Evolutionary conservation across 2,797 vertebrate species (phyloP).

Genomic region (Amphiprion clarkii): DNA sequence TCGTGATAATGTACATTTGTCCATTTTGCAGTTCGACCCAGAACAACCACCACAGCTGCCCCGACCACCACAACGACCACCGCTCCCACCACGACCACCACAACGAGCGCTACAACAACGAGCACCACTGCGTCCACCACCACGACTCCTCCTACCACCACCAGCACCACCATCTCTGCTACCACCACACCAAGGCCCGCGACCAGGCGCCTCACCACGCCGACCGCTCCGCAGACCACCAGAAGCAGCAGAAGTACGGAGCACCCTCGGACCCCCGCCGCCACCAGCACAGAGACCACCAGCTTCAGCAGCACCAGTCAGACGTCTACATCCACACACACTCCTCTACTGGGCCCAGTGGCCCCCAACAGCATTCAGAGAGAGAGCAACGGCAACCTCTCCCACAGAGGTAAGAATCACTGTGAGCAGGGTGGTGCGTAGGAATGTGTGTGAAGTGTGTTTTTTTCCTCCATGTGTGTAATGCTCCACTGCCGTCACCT

Average conservation of each 20-base stretch:
- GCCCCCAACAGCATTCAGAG: constrained; percentile 85
- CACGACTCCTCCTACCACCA: constrained; percentile 47
- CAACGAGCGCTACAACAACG: constrained; percentile 32
- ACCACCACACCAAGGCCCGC: constrained; percentile 55
- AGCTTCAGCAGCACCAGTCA: constrained; percentile 56
- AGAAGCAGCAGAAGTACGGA: constrained; percentile 67
- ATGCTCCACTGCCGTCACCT: constrained; percentile 22
- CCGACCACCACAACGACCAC: constrained; percentile 38
- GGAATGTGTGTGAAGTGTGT: constrained; percentile 25
- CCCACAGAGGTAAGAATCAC: constrained; percentile 91
- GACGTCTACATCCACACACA: constrained; percentile 75
- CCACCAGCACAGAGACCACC: constrained; percentile 56
- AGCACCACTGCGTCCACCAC: constrained; percentile 38
- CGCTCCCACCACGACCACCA: constrained; percentile 40
- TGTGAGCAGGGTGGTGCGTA: background rate
- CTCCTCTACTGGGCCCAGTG: constrained; percentile 49
- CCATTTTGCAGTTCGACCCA: constrained; percentile 73
- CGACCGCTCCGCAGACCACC: constrained; percentile 58
- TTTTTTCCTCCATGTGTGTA: constrained; percentile 12
- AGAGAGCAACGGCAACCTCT: constrained; percentile 90
- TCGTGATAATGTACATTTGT: background rate
- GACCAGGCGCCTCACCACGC: constrained; percentile 36
- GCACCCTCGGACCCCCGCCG: constrained; percentile 45
- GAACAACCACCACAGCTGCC: constrained; percentile 72
- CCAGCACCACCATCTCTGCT: constrained; percentile 38